phyloP scores from a whole-genome alignment of 2,888 invertebrate genomes.

The Amphipoea lucens region DNA sequence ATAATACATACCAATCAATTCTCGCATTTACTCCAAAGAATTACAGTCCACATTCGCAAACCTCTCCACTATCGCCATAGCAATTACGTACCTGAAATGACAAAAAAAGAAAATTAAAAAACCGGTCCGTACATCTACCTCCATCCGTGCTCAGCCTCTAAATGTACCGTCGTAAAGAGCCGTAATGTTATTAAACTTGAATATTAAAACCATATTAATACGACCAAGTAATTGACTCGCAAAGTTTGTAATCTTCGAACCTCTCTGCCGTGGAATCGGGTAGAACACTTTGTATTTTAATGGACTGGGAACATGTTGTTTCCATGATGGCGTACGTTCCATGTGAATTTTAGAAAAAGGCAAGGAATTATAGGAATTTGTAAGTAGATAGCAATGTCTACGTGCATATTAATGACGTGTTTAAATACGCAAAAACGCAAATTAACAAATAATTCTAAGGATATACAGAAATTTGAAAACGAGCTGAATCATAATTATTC shows the following conservation, averaged over 20 bases:
- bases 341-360: slow-evolving; percentile 12
- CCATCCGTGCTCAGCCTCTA: slow-evolving; percentile 55
- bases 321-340: neutral
- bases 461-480: neutral
- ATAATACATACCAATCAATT: slow-evolving; percentile 44
- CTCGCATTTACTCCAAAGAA: slow-evolving; percentile 17
- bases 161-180: slow-evolving; percentile 57
- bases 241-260: slow-evolving; percentile 51
- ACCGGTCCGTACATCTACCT: slow-evolving; percentile 56
- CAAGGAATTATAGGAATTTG: neutral
- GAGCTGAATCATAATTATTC: slow-evolving; percentile 17
- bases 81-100: slow-evolving; percentile 65
- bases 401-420: neutral
- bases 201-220: slow-evolving; percentile 65
- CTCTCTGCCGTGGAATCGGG: slow-evolving; percentile 22
- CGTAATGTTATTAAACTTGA: slow-evolving; percentile 63
- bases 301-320: slow-evolving; percentile 23
- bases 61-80: slow-evolving; percentile 29
- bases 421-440: neutral
- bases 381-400: neutral
- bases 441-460: neutral
- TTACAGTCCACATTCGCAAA: slow-evolving; percentile 51
- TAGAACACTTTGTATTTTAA: slow-evolving; percentile 45
- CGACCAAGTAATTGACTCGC: slow-evolving; percentile 63
- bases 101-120: slow-evolving; percentile 61